These are phyloP conservation scores for Botrylloides violaceus DNA, from an alignment of 23 tunicate genomes.

Conservation along the genomic window DNA sequence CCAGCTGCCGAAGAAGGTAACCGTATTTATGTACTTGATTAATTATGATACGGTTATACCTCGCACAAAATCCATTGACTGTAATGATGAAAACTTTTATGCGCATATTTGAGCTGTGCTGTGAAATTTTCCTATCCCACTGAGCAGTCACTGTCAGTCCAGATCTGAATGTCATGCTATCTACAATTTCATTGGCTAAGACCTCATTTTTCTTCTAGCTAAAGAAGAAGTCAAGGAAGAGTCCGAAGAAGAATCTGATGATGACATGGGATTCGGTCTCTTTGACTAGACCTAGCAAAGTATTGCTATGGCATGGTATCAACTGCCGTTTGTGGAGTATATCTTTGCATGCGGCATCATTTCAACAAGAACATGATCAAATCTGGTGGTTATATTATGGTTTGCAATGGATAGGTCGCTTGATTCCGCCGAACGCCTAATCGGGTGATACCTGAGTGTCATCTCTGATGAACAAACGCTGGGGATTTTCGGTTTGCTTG, in stretches of 20 bases:
- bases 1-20: conserved; percentile 43
- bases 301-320: too few species aligned
- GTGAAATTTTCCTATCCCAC: conserved; percentile 46
- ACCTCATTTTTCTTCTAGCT: background rate
- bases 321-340: too few species aligned
- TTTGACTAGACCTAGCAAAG: conserved; percentile 4
- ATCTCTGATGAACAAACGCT: too few species aligned
- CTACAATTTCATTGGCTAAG: background rate
- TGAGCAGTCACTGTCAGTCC: conserved; percentile 36
- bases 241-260: conserved; percentile 94
- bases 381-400: too few species aligned
- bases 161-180: background rate
- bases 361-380: too few species aligned
- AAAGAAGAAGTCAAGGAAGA: conserved; percentile 83
- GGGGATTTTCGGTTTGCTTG: too few species aligned
- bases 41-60: too few species aligned
- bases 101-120: conserved; percentile 20
- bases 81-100: conserved; percentile 36
- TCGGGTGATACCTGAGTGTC: too few species aligned
- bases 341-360: too few species aligned
- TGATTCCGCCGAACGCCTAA: too few species aligned
- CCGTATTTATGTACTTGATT: background rate
- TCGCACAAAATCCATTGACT: too few species aligned
- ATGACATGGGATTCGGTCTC: conserved; percentile 73
- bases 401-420: too few species aligned